Percentiles rank a stretch among this genome's conserved stretches.
Conservation (phyloP, 64 coral and sea anemone species). For the Actinia tenebrosa region DNA sequence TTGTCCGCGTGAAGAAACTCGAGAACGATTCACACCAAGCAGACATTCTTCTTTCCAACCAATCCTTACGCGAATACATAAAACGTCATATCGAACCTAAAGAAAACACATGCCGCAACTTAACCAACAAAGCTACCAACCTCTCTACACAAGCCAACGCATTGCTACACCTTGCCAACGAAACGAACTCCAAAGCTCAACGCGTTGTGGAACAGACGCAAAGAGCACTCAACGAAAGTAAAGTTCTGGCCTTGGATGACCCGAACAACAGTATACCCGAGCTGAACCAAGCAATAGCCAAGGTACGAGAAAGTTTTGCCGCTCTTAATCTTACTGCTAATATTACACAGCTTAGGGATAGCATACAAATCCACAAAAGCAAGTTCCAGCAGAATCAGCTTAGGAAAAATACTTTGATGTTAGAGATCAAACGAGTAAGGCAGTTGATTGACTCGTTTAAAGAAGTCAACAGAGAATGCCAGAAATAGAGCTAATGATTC, state of each 20-base stretch:
- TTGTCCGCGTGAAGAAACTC: conserved; percentile 11
- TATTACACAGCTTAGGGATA: conserved; percentile 16
- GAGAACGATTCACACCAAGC: conserved; percentile 39
- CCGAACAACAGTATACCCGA: conserved; percentile 12
- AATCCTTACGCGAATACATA: conserved; percentile 49
- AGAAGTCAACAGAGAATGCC: background rate
- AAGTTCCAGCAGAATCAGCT: background rate
- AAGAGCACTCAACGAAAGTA: conserved; percentile 29
- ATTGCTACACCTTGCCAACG: background rate
- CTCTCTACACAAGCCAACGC: conserved; percentile 6
- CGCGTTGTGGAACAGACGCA: background rate
- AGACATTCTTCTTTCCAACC: conserved; percentile 33
- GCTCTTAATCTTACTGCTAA: background rate
- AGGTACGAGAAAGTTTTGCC: conserved; percentile 4
- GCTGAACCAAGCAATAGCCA: conserved; percentile 12
- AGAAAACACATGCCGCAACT: conserved; percentile 45
- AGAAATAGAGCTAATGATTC: background rate
- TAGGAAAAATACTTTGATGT: background rate
- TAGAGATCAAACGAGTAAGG: background rate
- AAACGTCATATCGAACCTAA: conserved; percentile 45
- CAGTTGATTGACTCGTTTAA: background rate
- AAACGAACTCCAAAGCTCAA: conserved; percentile 19
- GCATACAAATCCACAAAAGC: conserved; percentile 21
- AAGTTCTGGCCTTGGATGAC: conserved; percentile 17
- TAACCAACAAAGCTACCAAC: conserved; percentile 24